These are phyloP conservation scores for Canis aureus DNA, from an alignment of 2,113 vertebrate species.

Conservation along the genomic window DNA sequence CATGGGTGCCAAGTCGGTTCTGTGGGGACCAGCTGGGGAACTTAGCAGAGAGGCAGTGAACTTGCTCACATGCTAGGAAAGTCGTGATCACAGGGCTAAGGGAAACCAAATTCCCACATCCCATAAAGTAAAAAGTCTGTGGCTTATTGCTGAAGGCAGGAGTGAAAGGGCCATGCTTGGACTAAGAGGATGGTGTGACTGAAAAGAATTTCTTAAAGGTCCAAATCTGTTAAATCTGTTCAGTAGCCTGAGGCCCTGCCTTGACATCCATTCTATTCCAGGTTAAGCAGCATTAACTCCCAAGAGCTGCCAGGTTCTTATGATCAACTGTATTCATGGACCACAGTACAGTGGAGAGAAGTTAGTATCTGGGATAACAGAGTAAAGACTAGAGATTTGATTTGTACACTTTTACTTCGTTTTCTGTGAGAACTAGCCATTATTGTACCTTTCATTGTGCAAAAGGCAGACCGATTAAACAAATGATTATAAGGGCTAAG, in stretches of 20 bases:
- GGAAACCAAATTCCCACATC: not conserved
- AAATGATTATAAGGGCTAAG: not conserved
- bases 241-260: not conserved
- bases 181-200: not conserved
- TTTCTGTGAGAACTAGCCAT: not conserved
- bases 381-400: not conserved
- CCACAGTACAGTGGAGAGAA: not conserved
- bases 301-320: not conserved
- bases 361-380: not conserved
- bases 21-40: not conserved
- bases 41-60: constrained; percentile 24
- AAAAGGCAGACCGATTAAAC: not conserved
- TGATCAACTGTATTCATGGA: not conserved
- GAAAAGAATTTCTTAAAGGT: not conserved
- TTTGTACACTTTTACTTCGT: not conserved
- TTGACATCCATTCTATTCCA: not conserved
- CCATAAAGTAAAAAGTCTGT: not conserved
- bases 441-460: not conserved
- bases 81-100: not conserved
- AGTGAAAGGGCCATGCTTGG: not conserved
- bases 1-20: constrained; percentile 36
- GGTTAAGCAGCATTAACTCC: not conserved
- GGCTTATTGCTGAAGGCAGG: not conserved
- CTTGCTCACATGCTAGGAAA: constrained; percentile 45
- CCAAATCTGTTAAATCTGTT: not conserved